Evolutionary conservation across 2,888 invertebrate species (phyloP).

Genomic region (Drosophila subquinaria): DNA sequence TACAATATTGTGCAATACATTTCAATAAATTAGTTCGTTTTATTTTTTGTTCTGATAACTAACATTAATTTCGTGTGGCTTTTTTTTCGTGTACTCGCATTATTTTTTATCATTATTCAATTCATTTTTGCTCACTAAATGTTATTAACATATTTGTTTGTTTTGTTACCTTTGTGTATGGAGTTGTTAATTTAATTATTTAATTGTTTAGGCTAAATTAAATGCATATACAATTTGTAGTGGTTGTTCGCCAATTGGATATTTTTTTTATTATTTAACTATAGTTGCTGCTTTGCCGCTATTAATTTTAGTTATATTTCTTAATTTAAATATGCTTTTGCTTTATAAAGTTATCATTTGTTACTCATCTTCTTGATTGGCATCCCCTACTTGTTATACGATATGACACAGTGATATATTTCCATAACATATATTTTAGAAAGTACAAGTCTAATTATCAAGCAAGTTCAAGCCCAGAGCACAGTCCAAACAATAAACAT

Average conservation of each 20-base stretch:
- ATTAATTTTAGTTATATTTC: conserved; percentile 66
- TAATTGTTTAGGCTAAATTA: conserved; percentile 70
- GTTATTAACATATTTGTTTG: conserved; percentile 59
- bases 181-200: conserved; percentile 52
- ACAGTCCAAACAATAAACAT: conserved; percentile 46
- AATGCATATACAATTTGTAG: conserved; percentile 79
- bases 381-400: conserved; percentile 73
- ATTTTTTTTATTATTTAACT: conserved; percentile 53
- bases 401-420: conserved; percentile 85
- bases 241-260: conserved; percentile 65
- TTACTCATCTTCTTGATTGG: conserved; percentile 40
- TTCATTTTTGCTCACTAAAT: conserved; percentile 76
- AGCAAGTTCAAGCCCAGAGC: conserved; percentile 84
- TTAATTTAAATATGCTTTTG: conserved; percentile 54
- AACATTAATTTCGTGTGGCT: conserved; percentile 61
- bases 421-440: conserved; percentile 66
- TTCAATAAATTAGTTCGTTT: conserved; percentile 77
- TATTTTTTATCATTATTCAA: conserved; percentile 55
- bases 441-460: conserved; percentile 61
- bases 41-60: conserved; percentile 50
- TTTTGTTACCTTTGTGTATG: conserved; percentile 32
- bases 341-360: conserved; percentile 40
- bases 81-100: conserved; percentile 30
- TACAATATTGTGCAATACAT: conserved; percentile 82
- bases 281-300: conserved; percentile 76